These are phyloP conservation scores for Tetragnatha versicolor DNA, from an alignment of 1,140 invertebrate species.

Conservation along the genomic window DNA sequence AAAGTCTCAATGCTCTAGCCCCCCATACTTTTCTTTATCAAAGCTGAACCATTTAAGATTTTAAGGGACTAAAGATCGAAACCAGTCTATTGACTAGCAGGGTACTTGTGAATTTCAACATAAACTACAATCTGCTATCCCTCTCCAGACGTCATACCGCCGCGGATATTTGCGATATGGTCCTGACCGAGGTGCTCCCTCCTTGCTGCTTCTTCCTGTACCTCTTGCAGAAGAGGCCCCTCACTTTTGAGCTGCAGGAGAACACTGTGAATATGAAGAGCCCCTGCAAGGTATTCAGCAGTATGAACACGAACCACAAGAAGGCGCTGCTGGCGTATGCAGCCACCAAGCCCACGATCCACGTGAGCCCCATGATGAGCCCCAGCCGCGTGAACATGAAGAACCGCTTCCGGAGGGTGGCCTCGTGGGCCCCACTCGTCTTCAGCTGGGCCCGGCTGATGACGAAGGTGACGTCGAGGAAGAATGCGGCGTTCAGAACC, in stretches of 20 bases:
- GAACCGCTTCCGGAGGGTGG: conserved; percentile 63
- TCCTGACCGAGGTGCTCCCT: conserved; percentile 26
- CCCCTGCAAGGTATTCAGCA: conserved; percentile 70
- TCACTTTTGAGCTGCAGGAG: conserved; percentile 62
- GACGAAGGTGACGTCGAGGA: conserved; percentile 67
- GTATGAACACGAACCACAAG: conserved; percentile 69
- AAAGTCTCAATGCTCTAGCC: no score
- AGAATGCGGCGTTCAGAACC: conserved; percentile 67
- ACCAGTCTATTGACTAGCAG: no score
- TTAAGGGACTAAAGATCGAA: no score
- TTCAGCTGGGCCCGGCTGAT: conserved; percentile 63
- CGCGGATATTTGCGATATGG: conserved; percentile 36
- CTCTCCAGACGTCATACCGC: neutral
- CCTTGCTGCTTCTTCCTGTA: neutral
- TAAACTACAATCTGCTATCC: neutral
- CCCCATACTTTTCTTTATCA: no score
- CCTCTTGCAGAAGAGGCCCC: neutral
- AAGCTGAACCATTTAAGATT: no score
- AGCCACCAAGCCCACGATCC: conserved; percentile 68
- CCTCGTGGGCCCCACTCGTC: conserved; percentile 47
- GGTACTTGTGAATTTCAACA: no score
- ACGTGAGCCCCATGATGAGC: conserved; percentile 65
- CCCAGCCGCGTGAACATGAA: conserved; percentile 69
- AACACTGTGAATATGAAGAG: conserved; percentile 71
- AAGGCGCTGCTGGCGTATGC: conserved; percentile 1